Conservation (phyloP, 2,888 invertebrate species). For the Pseudococcus viburni region DNA sequence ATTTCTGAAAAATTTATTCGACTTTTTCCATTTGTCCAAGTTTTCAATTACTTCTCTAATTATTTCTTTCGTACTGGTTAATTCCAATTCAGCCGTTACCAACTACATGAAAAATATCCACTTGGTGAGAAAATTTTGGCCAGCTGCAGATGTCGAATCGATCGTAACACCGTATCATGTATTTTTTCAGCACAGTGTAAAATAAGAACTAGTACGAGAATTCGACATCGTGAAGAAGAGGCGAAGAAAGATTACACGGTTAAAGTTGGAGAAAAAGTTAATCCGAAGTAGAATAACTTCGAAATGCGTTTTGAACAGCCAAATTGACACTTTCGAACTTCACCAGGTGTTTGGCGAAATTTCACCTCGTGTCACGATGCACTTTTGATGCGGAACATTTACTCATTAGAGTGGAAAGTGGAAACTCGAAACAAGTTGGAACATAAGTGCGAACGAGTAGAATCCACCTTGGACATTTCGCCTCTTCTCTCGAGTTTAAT, state of each 20-base stretch:
- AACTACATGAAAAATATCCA: not conserved
- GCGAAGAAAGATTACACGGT: not conserved
- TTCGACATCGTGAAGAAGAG: not conserved
- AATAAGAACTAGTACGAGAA: not conserved
- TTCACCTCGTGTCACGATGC: not conserved
- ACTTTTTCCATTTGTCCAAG: not conserved
- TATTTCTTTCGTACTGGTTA: not conserved
- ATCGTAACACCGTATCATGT: not conserved
- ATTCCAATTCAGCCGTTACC: not conserved
- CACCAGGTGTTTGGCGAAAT: not conserved
- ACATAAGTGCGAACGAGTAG: not conserved
- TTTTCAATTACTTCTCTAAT: not conserved
- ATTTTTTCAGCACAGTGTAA: not conserved
- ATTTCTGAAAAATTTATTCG: not conserved
- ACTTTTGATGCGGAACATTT: constrained; percentile 12
- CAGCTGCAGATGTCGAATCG: not conserved
- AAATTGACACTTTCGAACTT: not conserved
- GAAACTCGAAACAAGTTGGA: not conserved
- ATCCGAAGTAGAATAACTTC: not conserved
- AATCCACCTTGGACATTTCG: not conserved
- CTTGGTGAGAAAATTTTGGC: not conserved
- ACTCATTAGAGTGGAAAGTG: not conserved
- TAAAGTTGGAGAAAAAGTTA: constrained; percentile 7
- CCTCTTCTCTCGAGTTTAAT: constrained; percentile 1
- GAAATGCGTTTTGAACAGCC: not conserved